phyloP scores from a whole-genome alignment of 2,113 vertebrate genomes.

The Lophura nycthemera region DNA sequence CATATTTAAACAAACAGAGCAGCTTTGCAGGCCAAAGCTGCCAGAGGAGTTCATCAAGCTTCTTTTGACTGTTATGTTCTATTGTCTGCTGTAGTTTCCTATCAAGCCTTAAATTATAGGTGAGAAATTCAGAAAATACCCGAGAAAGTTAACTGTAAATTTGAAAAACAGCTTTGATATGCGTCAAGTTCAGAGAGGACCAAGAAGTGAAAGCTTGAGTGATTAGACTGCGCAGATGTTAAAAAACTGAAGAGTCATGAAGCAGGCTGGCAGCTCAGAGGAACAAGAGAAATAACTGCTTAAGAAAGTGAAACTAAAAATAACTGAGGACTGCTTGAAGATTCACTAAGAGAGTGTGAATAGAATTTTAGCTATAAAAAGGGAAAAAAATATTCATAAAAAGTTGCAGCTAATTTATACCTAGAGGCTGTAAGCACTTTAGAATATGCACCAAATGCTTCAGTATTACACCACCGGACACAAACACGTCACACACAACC shows the following conservation, averaged over 20 bases:
- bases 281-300: conserved; percentile 70
- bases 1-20: conserved; percentile 39
- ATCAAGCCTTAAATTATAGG: conserved; percentile 51
- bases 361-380: conserved; percentile 68
- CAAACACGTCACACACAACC: neutral
- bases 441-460: conserved; percentile 37
- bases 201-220: conserved; percentile 67
- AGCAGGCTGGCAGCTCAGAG: conserved; percentile 64
- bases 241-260: conserved; percentile 75
- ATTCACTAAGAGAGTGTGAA: conserved; percentile 55
- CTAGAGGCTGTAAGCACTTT: conserved; percentile 40
- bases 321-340: conserved; percentile 54
- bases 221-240: conserved; percentile 68
- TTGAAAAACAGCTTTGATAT: conserved; percentile 62
- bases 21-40: conserved; percentile 14
- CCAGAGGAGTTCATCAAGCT: neutral
- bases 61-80: conserved; percentile 11
- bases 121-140: conserved; percentile 50
- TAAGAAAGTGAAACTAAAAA: conserved; percentile 74
- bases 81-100: conserved; percentile 41
- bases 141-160: conserved; percentile 59
- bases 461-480: conserved; percentile 4
- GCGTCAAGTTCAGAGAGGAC: conserved; percentile 61
- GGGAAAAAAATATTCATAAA: conserved; percentile 32
- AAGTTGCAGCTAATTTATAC: conserved; percentile 52